phyloP scores from a whole-genome alignment of 2,888 invertebrate species.

The Lepidocyrtinus sp. region DNA sequence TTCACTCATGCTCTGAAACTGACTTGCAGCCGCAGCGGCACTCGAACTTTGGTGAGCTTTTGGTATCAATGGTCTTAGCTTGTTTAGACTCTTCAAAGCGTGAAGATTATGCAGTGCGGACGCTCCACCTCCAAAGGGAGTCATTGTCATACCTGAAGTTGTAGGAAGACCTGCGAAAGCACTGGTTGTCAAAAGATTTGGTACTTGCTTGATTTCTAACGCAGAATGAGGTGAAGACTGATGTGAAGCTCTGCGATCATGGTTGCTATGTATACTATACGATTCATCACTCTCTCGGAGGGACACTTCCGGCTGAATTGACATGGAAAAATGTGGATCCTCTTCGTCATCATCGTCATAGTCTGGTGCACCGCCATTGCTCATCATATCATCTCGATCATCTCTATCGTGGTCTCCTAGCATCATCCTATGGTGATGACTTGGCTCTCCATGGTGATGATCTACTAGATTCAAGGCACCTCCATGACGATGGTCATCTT shows the following conservation, averaged over 20 bases:
- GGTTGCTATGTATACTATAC: constrained; percentile 61
- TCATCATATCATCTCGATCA: constrained; percentile 61
- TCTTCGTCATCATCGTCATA: constrained; percentile 68
- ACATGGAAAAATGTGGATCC: constrained; percentile 62
- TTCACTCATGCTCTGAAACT: constrained; percentile 62
- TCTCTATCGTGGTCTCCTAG: constrained; percentile 50
- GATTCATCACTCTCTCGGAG: constrained; percentile 68
- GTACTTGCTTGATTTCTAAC: constrained; percentile 58
- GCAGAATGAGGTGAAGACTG: constrained; percentile 54
- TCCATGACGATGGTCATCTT: constrained; percentile 43
- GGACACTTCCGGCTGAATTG: constrained; percentile 69
- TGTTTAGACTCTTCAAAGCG: constrained; percentile 57
- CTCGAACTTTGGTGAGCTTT: constrained; percentile 56
- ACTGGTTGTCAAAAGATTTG: constrained; percentile 42
- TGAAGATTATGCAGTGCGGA: constrained; percentile 49
- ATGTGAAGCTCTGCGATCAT: constrained; percentile 42
- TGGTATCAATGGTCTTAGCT: constrained; percentile 64
- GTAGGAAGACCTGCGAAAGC: constrained; percentile 46
- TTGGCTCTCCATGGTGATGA: constrained; percentile 13
- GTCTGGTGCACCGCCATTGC: constrained; percentile 60
- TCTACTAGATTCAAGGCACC: constrained; percentile 53
- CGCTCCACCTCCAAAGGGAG: constrained; percentile 29
- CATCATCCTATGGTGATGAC: constrained; percentile 37
- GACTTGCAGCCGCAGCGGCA: constrained; percentile 50
- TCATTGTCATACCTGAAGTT: constrained; percentile 49